Evolutionary conservation across 2,797 vertebrate genomes (phyloP).

Genomic region (Scleropages formosus): DNA sequence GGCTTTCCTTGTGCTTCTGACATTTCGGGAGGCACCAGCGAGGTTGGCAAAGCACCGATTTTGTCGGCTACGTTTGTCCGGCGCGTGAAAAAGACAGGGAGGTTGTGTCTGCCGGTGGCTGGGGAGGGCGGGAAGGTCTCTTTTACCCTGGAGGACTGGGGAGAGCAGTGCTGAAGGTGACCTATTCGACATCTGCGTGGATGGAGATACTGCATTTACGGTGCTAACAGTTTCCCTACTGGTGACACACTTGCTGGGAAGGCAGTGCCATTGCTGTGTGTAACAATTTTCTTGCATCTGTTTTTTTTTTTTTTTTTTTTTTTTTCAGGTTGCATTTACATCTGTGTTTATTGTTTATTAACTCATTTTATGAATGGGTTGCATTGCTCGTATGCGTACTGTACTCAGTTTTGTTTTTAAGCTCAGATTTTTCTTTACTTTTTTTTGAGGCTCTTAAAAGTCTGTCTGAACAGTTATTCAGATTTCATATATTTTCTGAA

Average conservation of each 20-base stretch:
- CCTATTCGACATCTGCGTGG: not conserved
- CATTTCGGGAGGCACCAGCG: constrained; percentile 34
- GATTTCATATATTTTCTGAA: not conserved
- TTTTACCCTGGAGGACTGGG: constrained; percentile 16
- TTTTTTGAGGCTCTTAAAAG: not conserved
- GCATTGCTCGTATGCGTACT: not conserved
- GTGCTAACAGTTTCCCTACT: constrained; percentile 22
- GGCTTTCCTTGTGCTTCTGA: constrained; percentile 34
- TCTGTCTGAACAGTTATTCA: no score
- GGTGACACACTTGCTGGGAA: not conserved
- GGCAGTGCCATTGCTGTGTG: not conserved
- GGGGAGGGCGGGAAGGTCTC: constrained; percentile 23
- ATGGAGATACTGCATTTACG: constrained; percentile 17
- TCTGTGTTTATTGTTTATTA: no score
- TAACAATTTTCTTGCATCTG: not conserved
- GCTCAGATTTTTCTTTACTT: no score
- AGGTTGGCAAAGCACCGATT: constrained; percentile 6
- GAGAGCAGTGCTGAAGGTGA: constrained; percentile 31
- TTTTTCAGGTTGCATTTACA: not conserved
- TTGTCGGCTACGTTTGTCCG: constrained; percentile 31
- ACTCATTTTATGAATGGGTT: not conserved
- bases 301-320: not conserved
- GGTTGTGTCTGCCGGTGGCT: constrained; percentile 22
- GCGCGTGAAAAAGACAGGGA: constrained; percentile 25
- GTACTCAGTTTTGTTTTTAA: not conserved